Evolutionary conservation across 2,888 invertebrate species (phyloP).

Genomic region (Agrotis clavis): DNA sequence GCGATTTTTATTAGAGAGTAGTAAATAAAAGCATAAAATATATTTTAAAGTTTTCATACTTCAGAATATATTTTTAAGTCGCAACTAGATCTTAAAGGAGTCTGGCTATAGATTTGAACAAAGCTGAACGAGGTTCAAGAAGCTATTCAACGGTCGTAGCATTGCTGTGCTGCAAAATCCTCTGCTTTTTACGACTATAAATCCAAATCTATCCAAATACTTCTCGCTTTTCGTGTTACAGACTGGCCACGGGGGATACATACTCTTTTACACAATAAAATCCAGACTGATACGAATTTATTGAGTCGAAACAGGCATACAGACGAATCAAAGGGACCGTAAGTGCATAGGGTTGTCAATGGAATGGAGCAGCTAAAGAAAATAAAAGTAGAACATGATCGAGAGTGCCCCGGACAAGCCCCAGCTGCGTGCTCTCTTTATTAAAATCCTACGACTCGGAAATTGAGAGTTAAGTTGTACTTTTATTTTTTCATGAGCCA

Average conservation of each 20-base stretch:
- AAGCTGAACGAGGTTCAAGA: conserved; percentile 25
- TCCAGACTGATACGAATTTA: conserved; percentile 43
- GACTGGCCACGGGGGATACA: conserved; percentile 39
- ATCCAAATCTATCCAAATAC: conserved; percentile 41
- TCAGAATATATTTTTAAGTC: conserved; percentile 11
- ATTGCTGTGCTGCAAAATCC: conserved; percentile 21
- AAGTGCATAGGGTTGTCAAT: conserved; percentile 61
- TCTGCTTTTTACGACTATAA: conserved; percentile 38
- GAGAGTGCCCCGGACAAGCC: conserved; percentile 26
- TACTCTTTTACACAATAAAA: conserved; percentile 60
- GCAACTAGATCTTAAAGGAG: conserved; percentile 7
- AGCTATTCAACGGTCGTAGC: conserved; percentile 27
- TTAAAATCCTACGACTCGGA: conserved; percentile 29
- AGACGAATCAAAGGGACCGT: conserved; percentile 53
- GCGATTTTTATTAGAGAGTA: conserved; percentile 12
- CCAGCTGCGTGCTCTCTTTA: conserved; percentile 36
- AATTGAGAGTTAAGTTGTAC: conserved; percentile 17
- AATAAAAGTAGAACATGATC: conserved; percentile 41
- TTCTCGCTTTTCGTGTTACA: conserved; percentile 34
- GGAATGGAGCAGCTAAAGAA: conserved; percentile 29
- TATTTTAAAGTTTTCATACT: not conserved
- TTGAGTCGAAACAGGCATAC: conserved; percentile 24
- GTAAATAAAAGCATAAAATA: conserved; percentile 11
- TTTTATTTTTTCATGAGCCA: conserved; percentile 29
- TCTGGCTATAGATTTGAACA: not conserved